Conservation (phyloP, 2,797 vertebrate genomes). For the Semaprochilodus insignis region DNA sequence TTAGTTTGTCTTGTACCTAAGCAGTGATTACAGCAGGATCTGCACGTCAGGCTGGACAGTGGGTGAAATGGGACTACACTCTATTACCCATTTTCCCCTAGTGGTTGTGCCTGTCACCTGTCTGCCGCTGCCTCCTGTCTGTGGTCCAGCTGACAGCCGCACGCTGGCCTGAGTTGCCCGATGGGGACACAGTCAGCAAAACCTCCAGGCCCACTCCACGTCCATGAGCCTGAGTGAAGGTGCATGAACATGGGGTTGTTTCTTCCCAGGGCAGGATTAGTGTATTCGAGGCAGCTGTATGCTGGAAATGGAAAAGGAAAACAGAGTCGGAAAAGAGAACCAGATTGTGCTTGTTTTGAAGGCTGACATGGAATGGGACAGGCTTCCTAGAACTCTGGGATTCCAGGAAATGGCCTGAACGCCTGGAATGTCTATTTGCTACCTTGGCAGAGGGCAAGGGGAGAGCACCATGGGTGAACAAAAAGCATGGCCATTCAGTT, state of each 20-base stretch:
- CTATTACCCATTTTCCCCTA: neutral
- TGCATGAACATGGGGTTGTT: constrained; percentile 9
- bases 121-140: constrained; percentile 6
- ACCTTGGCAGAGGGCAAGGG: neutral
- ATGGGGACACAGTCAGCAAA: constrained; percentile 1
- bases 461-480: constrained; percentile 10
- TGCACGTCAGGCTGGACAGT: neutral
- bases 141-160: constrained; percentile 4
- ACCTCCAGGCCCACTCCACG: constrained; percentile 13
- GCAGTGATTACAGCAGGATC: neutral
- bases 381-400: constrained; percentile 34
- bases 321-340: neutral
- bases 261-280: neutral
- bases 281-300: neutral
- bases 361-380: constrained; percentile 8
- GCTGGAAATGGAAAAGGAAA: constrained; percentile 14
- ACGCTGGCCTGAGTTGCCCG: neutral
- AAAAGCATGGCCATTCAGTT: neutral
- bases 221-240: constrained; percentile 13
- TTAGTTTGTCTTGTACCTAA: neutral
- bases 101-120: constrained; percentile 15
- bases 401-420: constrained; percentile 42
- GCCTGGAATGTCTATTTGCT: constrained; percentile 14
- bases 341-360: constrained; percentile 20
- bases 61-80: neutral